Conservation (phyloP, 2,113 vertebrate species). For the Muscicapa adusta region DNA sequence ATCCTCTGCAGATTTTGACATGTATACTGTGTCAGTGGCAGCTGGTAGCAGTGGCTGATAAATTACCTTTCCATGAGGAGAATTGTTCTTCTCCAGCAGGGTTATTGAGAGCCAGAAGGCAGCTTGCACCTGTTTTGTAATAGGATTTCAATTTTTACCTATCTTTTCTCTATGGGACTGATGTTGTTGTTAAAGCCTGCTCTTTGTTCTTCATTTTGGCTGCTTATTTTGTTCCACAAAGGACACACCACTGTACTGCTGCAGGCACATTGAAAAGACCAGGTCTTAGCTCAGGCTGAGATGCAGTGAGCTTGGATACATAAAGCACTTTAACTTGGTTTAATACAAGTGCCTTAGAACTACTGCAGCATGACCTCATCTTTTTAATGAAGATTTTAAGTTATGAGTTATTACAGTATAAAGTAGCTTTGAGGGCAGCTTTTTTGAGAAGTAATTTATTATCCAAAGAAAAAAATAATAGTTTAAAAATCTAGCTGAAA, state of each 20-base stretch:
- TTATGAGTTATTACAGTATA: not conserved
- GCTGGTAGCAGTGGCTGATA: not conserved
- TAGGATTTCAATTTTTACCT: not conserved
- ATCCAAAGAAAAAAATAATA: not conserved
- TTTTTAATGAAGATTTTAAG: not conserved
- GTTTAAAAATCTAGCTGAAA: not conserved
- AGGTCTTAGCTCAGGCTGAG: not conserved
- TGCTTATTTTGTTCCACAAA: not conserved
- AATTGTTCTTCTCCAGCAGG: not conserved
- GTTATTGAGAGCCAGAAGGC: not conserved
- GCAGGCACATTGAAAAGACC: not conserved
- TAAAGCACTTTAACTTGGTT: not conserved
- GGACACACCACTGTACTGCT: not conserved
- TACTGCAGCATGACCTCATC: not conserved
- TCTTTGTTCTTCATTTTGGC: not conserved
- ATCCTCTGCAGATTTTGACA: not conserved
- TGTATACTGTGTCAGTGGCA: not conserved
- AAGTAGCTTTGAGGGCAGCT: not conserved
- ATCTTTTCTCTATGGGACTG: not conserved
- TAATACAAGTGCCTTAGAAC: not conserved
- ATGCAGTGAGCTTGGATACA: not conserved
- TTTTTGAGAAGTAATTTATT: not conserved
- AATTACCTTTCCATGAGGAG: not conserved
- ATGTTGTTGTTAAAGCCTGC: not conserved
- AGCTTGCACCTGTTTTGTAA: not conserved